Base-by-base conservation (phyloP, 1,140 invertebrate species). In the Pachypeltis micranthus region DNA sequence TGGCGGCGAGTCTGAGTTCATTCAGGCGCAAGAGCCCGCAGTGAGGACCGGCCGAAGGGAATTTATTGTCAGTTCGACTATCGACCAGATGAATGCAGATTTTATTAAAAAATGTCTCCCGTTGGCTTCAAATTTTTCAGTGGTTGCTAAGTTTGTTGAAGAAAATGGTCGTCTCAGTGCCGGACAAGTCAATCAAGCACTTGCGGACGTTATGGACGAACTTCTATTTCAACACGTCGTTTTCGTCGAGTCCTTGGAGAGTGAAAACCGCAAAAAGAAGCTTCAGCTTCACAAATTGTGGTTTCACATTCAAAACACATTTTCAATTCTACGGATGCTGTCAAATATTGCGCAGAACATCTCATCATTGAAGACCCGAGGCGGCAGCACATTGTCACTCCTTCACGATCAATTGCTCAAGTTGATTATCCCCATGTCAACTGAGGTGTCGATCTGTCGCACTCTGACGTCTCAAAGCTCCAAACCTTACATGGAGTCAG, bases 171-270 rank as follows among this genome's bases (percentile, higher is more conserved):
- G 82, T 60, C 85, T 87, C 76, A 85, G 88, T 72, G 86, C 85
- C 73, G 92, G 93, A 26, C 83, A 92, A 76, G 91, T 96, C 0
- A 88, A 93, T 75, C 93, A 96, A 78, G 91, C 93, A 3, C 77
- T 98, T 3, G 84, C 87, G 69, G 85, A 86, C 59, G 85, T 87
- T n/a, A 85, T 97, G 73, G 80, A 83, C 67, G 80, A 78, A 39
- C 74, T 94, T 44, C 75, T 92, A n/a, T 39, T 39, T 7, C 82
- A 80, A 73, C 83, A 90, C 2, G 84, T 94, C 70, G 77, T 95
- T 19, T 10, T 39, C 7, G 47, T 51, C 7, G 19, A 7, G 47
- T 4, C 23, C 10, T 83, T 87, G n/a, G 91, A 96, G 76, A 72
- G 95, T 60, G 92, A 97, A 76, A 84, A 81, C 28, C 86, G 92